These are phyloP conservation scores for Petrocephalus sullivani DNA, from an alignment of 2,797 vertebrate species.

Conservation along the genomic window DNA sequence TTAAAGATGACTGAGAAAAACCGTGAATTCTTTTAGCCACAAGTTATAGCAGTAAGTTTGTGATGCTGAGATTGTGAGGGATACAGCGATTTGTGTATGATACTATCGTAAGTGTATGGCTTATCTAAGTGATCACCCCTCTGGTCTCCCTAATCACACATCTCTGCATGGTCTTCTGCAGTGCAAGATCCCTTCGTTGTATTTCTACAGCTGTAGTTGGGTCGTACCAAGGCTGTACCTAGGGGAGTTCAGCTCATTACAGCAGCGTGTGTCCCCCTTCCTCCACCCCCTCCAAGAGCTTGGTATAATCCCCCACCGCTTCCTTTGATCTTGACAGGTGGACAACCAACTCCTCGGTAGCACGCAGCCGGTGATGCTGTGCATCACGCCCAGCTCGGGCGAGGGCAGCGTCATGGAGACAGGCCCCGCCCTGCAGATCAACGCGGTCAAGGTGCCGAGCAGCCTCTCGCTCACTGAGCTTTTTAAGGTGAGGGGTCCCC, in stretches of 20 bases:
- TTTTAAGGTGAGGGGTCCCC: slow-evolving; percentile 75
- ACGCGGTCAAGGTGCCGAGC: slow-evolving; percentile 88
- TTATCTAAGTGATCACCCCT: neutral
- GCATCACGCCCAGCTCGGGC: slow-evolving; percentile 69
- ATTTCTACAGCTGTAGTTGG: neutral
- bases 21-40: neutral
- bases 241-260: neutral
- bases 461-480: slow-evolving; percentile 85
- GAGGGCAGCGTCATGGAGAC: slow-evolving; percentile 68
- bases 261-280: neutral
- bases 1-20: neutral
- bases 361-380: slow-evolving; percentile 86
- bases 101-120: neutral
- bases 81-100: neutral
- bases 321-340: slow-evolving; percentile 59
- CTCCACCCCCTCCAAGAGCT: neutral
- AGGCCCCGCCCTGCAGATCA: slow-evolving; percentile 82
- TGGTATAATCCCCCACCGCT: neutral
- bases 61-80: neutral
- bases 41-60: neutral
- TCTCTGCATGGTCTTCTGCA: neutral
- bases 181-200: neutral
- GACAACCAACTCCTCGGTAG: slow-evolving; percentile 95
- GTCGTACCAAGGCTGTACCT: neutral
- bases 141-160: neutral